phyloP scores from a whole-genome alignment of 2,888 invertebrate species.

The Smittia aterrima region DNA sequence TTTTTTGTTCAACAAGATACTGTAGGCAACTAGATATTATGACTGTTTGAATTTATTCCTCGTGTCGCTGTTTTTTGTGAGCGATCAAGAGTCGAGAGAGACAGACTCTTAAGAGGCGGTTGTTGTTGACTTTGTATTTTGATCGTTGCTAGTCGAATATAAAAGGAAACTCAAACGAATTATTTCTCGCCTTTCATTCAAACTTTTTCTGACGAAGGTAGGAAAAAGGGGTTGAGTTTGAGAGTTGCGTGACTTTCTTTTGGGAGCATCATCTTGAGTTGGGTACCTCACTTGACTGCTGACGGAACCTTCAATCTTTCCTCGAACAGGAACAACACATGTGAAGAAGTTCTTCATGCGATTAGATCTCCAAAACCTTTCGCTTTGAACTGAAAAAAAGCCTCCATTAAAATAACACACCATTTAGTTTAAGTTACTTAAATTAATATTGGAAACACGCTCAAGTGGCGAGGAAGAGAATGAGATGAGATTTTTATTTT shows the following conservation, averaged over 20 bases:
- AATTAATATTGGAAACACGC: not conserved
- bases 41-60: not conserved
- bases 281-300: too few relatives aligned
- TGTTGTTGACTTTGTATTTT: not conserved
- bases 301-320: too few relatives aligned
- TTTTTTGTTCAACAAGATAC: not conserved
- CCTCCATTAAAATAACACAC: conserved; percentile 38
- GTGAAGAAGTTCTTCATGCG: not conserved
- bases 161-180: too few relatives aligned
- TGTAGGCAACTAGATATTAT: not conserved
- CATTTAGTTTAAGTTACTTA: conserved; percentile 28
- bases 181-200: not conserved
- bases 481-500: conserved; percentile 3
- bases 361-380: conserved; percentile 12
- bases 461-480: not conserved
- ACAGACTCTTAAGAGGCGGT: not conserved
- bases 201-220: not conserved
- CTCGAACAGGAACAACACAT: too few relatives aligned
- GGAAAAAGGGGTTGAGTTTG: too few relatives aligned
- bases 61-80: not conserved
- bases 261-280: too few relatives aligned
- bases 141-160: too few relatives aligned
- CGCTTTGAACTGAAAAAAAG: not conserved
- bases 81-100: too few relatives aligned
- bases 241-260: too few relatives aligned